Percentiles rank a stretch among this genome's conserved stretches.
Evolutionary conservation across 2,113 vertebrate species (phyloP).

Genomic region (Corapipo altera): DNA sequence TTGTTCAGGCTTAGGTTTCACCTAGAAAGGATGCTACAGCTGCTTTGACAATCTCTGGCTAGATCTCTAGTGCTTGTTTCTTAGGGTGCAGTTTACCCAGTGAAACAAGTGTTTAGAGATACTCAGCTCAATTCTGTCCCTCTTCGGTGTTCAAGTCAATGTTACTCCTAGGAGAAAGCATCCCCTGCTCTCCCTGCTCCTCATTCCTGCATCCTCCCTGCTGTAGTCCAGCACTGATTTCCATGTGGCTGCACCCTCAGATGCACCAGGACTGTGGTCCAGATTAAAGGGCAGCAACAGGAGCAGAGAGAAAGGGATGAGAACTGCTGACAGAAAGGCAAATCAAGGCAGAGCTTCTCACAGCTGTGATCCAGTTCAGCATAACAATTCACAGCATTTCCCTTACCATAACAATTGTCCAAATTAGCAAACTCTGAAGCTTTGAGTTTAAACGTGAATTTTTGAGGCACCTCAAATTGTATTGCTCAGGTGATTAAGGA

Average conservation of each 20-base stretch:
- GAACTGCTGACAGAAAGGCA: background rate
- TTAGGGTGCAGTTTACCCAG: background rate
- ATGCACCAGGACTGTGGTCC: background rate
- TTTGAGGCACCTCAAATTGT: background rate
- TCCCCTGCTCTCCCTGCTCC: background rate
- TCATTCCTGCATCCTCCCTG: background rate
- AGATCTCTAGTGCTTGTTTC: background rate
- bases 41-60: background rate
- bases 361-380: background rate
- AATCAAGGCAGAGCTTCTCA: background rate
- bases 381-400: background rate
- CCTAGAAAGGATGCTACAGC: background rate
- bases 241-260: background rate
- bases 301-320: background rate
- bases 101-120: background rate
- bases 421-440: background rate
- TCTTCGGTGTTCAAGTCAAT: background rate
- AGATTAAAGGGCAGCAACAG: background rate
- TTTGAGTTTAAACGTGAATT: background rate
- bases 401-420: background rate
- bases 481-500: background rate
- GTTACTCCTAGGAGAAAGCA: background rate
- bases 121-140: background rate
- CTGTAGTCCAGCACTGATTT: background rate
- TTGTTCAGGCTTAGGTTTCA: background rate